Conservation (phyloP, 2,797 vertebrate species). For the Orestias chungarensis region DNA sequence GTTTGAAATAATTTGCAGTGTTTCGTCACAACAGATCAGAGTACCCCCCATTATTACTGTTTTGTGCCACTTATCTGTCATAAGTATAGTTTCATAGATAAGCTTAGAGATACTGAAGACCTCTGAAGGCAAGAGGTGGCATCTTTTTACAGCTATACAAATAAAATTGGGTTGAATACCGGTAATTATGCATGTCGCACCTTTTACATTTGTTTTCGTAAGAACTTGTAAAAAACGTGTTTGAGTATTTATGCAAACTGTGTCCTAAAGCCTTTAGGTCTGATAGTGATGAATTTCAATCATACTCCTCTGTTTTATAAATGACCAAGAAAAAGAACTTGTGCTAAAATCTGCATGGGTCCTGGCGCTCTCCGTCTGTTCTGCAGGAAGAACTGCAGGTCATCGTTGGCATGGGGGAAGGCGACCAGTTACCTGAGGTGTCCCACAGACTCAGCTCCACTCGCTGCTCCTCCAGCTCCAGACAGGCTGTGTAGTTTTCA, state of each 20-base stretch:
- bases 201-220: not conserved
- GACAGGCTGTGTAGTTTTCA: constrained; percentile 96
- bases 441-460: constrained; percentile 97
- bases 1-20: not conserved
- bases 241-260: not conserved
- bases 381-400: constrained; percentile 26
- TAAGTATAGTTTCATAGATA: too few species aligned
- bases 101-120: not conserved
- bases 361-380: constrained; percentile 22
- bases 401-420: not conserved
- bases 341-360: too few species aligned
- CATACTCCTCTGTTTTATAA: too few species aligned
- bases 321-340: too few species aligned
- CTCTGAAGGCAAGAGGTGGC: not conserved
- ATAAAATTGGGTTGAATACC: not conserved
- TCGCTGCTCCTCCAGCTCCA: constrained; percentile 93
- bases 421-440: constrained; percentile 87
- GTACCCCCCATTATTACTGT: not conserved
- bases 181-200: too few species aligned
- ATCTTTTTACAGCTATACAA: not conserved
- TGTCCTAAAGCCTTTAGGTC: not conserved
- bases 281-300: too few species aligned
- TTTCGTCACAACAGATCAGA: not conserved
- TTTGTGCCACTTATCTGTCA: too few species aligned
- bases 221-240: not conserved